Evolutionary conservation across 2,888 invertebrate genomes (phyloP), one percentile per base, ranked within the genome.

Genomic region (Eupithecia vulgata): DNA sequence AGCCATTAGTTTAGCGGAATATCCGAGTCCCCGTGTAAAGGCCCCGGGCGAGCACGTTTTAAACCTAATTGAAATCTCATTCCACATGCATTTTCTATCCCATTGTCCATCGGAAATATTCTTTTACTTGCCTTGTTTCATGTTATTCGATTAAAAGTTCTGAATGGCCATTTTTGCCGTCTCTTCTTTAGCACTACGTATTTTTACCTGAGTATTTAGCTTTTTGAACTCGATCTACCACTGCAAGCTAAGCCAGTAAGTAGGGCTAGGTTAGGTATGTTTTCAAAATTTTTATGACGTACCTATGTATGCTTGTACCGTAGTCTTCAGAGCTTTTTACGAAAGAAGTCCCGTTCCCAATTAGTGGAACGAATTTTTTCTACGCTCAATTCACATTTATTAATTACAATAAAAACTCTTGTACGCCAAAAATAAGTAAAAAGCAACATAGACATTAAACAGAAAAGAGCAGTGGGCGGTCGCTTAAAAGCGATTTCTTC

Each of bases 41-140:
- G 64, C 70, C 67, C 35, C 48, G 4, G 75, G 70, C 75, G 35
- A 68, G 10, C 64, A 64, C 59, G 73, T 68, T 74, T 74, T 45
- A 71, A 68, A 71, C 64, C 72, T 75, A 72, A 72, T 72, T 72
- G 67, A 75, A 75, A 70, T 70, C 62, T 59, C 72, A 67, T 75
- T 67, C 52, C 67, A 67, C 64, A 74, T 70, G 61, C 67, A 67
- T 62, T 65, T 68, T 74, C 48, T 62, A 40, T 67, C 48, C 62
- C 73, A 70, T 70, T 74, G 71, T 71, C 65, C 59, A 57, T 59
- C 40, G 30, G 59, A 65, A 70, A 71, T 71, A 45, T 48, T 65
- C 25, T 37, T 71, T 68, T 59, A 45, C 67, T 30, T 45, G 37
- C 21, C 40, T 64, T 64, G 64, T 21, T 30, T 59, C 25, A 21